A percentile compares a stretch with the other conserved stretches of the same genome.
phyloP scores from a whole-genome alignment of 2,888 invertebrate species.

The Ichneumon xanthorius region DNA sequence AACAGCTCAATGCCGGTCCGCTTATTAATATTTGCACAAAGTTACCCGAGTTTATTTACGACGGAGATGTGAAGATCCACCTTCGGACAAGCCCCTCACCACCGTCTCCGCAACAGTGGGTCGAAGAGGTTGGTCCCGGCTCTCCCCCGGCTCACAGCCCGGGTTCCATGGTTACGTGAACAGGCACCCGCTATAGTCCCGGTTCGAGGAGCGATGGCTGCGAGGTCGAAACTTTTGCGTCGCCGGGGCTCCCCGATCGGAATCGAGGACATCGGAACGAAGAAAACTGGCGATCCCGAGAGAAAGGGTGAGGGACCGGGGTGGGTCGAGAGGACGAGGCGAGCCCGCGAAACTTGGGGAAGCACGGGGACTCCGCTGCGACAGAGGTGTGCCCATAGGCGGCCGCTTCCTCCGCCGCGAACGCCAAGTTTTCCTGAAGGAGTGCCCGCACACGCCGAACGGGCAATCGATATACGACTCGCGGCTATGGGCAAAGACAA shows the following conservation, averaged over 20 bases:
- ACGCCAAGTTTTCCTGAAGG: conserved; percentile 61
- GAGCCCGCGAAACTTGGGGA: conserved; percentile 41
- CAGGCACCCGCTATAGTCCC: conserved; percentile 19
- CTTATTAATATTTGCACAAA: no score
- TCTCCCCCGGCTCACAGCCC: conserved; percentile 6
- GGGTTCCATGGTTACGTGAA: conserved; percentile 29
- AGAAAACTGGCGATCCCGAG: conserved; percentile 40
- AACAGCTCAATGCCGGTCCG: no score
- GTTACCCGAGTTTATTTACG: background rate
- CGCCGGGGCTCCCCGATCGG: conserved; percentile 52
- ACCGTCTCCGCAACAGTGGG: background rate
- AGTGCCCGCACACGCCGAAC: conserved; percentile 36
- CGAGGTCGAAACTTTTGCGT: conserved; percentile 47
- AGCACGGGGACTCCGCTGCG: conserved; percentile 14
- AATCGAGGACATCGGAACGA: conserved; percentile 54
- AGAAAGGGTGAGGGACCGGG: conserved; percentile 17
- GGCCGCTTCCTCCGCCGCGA: conserved; percentile 39
- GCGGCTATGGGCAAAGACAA: conserved; percentile 66
- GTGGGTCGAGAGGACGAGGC: conserved; percentile 10
- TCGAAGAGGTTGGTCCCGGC: background rate
- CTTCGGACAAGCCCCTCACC: background rate
- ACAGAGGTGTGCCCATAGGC: conserved; percentile 43
- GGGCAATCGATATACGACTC: conserved; percentile 70
- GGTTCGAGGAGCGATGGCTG: conserved; percentile 1
- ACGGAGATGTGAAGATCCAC: background rate